These are phyloP conservation scores for Mustela nigripes DNA, from an alignment of 2,113 vertebrate genomes.

Conservation along the genomic window DNA sequence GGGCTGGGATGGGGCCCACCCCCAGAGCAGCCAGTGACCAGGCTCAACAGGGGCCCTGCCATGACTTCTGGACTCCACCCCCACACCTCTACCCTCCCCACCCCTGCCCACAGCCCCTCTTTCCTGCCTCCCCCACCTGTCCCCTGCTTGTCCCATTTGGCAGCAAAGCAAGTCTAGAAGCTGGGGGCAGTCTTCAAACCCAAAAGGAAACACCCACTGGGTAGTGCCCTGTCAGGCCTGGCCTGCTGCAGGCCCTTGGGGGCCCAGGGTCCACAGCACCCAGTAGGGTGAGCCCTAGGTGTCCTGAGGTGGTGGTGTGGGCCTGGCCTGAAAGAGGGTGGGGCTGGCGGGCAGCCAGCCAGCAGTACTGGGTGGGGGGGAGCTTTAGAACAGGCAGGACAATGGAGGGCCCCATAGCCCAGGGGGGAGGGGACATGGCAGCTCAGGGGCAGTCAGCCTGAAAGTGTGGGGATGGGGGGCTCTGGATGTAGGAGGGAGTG, in stretches of 20 bases:
- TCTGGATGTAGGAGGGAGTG: background rate
- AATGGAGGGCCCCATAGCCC: background rate
- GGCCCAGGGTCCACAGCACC: background rate
- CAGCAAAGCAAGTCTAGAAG: slow-evolving; percentile 34
- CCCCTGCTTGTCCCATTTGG: background rate
- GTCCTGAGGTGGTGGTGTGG: background rate
- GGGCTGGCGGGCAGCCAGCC: background rate
- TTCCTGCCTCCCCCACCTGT: background rate
- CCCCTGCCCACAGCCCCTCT: background rate
- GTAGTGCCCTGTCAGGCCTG: background rate
- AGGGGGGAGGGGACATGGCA: background rate
- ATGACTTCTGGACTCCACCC: background rate
- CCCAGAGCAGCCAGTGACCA: background rate
- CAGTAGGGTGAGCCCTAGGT: background rate
- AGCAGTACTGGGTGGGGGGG: background rate
- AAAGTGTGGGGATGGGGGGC: background rate
- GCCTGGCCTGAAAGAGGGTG: background rate
- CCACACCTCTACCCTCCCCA: background rate
- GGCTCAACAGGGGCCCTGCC: background rate
- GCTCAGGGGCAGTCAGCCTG: background rate
- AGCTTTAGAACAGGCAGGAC: background rate
- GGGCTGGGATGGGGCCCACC: background rate
- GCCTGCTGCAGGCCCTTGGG: background rate
- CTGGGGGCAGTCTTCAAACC: background rate
- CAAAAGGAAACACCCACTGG: background rate